These are phyloP conservation scores for Pantherophis alleghaniensis DNA, from an alignment of 2,797 vertebrate genomes.

Conservation along the genomic window DNA sequence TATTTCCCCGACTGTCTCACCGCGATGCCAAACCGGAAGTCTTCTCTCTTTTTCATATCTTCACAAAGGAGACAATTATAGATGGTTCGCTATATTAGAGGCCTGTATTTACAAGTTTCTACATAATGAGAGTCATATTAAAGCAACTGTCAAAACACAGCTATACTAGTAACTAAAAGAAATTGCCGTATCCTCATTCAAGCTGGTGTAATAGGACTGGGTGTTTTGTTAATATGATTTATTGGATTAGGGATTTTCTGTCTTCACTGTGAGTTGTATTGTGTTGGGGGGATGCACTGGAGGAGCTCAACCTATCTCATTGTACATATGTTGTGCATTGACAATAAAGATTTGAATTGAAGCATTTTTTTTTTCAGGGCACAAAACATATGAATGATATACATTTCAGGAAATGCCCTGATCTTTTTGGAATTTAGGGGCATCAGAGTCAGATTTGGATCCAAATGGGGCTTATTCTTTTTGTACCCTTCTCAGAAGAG, in stretches of 20 bases:
- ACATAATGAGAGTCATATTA: neutral
- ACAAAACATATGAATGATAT: neutral
- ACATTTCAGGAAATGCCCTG: neutral
- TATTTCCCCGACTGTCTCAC: too few relatives aligned
- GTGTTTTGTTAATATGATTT: too few relatives aligned
- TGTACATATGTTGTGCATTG: too few relatives aligned
- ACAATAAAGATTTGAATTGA: too few relatives aligned
- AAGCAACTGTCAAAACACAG: neutral
- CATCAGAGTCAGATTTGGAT: neutral
- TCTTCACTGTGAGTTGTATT: too few relatives aligned
- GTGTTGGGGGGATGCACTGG: too few relatives aligned
- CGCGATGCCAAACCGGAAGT: too few relatives aligned
- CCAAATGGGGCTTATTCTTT: neutral
- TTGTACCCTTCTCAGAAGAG: neutral
- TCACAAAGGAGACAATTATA: slow-evolving; percentile 1
- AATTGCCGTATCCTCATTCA: neutral
- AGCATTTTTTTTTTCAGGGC: neutral
- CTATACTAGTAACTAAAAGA: neutral
- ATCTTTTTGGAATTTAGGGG: neutral
- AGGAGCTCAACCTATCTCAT: too few relatives aligned
- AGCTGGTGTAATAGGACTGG: too few relatives aligned
- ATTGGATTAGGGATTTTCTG: too few relatives aligned
- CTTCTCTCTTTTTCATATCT: neutral
- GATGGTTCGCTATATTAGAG: neutral
- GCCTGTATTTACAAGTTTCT: neutral